phyloP scores from a whole-genome alignment of 2,888 invertebrate genomes.

The Sarcophaga variegata region DNA sequence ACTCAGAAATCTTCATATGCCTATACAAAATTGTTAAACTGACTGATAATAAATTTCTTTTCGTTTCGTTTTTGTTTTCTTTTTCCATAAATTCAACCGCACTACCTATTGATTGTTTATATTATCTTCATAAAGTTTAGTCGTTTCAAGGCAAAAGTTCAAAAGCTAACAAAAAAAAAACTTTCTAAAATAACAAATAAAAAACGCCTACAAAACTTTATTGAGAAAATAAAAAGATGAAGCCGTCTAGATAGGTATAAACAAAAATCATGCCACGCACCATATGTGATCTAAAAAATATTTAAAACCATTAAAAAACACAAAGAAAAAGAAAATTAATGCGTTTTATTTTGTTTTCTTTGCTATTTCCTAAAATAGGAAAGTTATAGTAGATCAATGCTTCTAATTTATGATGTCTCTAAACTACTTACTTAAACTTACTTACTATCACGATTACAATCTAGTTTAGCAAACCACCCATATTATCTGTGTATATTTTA shows the following conservation, averaged over 20 bases:
- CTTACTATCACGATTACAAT: too few species aligned
- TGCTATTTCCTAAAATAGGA: too few species aligned
- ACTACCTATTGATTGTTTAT: constrained; percentile 20
- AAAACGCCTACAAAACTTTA: constrained; percentile 43
- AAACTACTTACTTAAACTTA: too few species aligned
- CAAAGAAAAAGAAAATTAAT: neutral
- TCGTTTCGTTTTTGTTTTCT: neutral
- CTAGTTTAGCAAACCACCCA: too few species aligned
- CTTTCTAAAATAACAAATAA: neutral
- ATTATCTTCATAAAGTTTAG: constrained; percentile 33
- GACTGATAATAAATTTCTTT: constrained; percentile 7
- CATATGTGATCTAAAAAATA: constrained; percentile 17
- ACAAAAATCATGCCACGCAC: constrained; percentile 35
- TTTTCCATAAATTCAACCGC: neutral
- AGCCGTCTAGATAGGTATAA: constrained; percentile 7
- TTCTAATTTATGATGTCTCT: too few species aligned
- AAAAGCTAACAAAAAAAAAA: constrained; percentile 10
- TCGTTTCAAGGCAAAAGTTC: constrained; percentile 54
- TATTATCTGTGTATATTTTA: too few species aligned
- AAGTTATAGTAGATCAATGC: too few species aligned
- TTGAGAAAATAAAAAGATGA: neutral
- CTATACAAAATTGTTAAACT: neutral
- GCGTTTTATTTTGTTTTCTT: neutral
- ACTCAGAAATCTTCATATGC: neutral
- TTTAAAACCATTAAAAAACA: constrained; percentile 4